Evolutionary conservation across 35 echinoderm and acorn worm genomes (phyloP).

Genomic region (Strongylocentrotus purpuratus): DNA sequence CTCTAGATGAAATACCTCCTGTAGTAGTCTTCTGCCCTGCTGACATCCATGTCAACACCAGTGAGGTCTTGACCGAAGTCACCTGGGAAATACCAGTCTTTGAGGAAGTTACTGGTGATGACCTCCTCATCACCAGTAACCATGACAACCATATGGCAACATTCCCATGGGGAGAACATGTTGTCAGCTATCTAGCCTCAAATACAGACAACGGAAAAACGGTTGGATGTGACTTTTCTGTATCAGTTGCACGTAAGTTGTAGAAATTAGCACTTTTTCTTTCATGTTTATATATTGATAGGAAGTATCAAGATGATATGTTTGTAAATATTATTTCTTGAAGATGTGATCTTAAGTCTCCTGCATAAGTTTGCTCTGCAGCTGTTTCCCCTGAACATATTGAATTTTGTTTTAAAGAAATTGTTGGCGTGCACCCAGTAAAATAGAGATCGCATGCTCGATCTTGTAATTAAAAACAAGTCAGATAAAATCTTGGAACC

Average conservation of each 20-base stretch:
- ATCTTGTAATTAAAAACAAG: too few species aligned
- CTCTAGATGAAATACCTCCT: conserved; percentile 38
- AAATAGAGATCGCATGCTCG: too few species aligned
- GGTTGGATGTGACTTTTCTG: conserved; percentile 49
- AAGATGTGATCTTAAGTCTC: too few species aligned
- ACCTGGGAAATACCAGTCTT: conserved; percentile 53
- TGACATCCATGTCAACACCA: conserved; percentile 31
- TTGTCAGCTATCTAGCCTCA: conserved; percentile 47
- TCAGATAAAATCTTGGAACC: too few species aligned
- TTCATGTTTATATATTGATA: not conserved
- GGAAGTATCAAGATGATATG: not conserved
- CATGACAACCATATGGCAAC: not conserved
- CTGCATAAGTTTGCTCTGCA: too few species aligned
- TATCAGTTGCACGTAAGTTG: conserved; percentile 37
- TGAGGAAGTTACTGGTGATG: conserved; percentile 50
- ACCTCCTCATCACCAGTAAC: conserved; percentile 46
- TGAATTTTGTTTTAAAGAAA: too few species aligned
- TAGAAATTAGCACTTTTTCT: not conserved
- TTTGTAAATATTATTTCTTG: too few species aligned
- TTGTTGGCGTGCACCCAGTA: too few species aligned
- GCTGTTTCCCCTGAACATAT: too few species aligned
- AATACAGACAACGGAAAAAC: conserved; percentile 58
- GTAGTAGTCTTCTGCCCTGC: conserved; percentile 52
- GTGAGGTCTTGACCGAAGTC: conserved; percentile 12
- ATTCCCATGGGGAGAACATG: conserved; percentile 48